A percentile compares a stretch with the other conserved stretches of the same genome.
phyloP scores from a whole-genome alignment of 1,140 invertebrate genomes.

The Saccostrea glomerata region DNA sequence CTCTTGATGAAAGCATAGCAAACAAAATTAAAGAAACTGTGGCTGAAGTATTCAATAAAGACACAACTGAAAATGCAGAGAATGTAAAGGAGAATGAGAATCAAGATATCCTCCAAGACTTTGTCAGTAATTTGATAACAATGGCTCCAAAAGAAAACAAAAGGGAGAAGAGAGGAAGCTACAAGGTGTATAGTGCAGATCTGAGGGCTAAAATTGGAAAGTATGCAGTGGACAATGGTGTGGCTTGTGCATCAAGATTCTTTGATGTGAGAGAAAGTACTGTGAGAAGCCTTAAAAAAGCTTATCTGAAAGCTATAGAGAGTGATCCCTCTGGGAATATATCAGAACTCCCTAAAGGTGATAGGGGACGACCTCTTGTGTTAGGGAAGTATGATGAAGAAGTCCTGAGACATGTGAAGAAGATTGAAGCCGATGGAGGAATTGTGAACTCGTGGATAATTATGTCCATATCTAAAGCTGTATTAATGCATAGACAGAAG shows the following conservation, averaged over 20 bases:
- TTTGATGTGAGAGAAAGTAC: slow-evolving; percentile 31
- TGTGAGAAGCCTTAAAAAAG: slow-evolving; percentile 30
- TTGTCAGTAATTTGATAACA: slow-evolving; percentile 29
- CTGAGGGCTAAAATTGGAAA: slow-evolving; percentile 30
- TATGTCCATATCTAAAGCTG: slow-evolving; percentile 39
- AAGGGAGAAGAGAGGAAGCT: slow-evolving; percentile 29
- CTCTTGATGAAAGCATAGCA: background rate
- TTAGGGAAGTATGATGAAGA: slow-evolving; percentile 30
- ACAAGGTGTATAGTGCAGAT: slow-evolving; percentile 35
- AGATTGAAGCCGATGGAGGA: background rate
- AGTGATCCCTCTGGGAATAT: background rate
- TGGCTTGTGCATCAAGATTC: background rate
- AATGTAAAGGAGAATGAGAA: background rate
- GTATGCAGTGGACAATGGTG: slow-evolving; percentile 18
- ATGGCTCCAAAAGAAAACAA: slow-evolving; percentile 28
- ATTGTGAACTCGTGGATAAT: slow-evolving; percentile 37
- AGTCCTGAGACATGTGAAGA: slow-evolving; percentile 16
- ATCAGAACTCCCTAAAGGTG: background rate
- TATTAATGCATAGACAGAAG: slow-evolving; percentile 16
- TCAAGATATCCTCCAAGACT: slow-evolving; percentile 11
- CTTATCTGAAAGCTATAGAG: slow-evolving; percentile 26
- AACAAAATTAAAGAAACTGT: background rate
- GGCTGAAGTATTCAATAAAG: background rate
- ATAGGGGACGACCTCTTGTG: slow-evolving; percentile 21
- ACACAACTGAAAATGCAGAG: background rate